A percentile compares a stretch with the other conserved stretches of the same genome.
Evolutionary conservation across 1,140 invertebrate species (phyloP).

Genomic region (Meloidogyne exigua): DNA sequence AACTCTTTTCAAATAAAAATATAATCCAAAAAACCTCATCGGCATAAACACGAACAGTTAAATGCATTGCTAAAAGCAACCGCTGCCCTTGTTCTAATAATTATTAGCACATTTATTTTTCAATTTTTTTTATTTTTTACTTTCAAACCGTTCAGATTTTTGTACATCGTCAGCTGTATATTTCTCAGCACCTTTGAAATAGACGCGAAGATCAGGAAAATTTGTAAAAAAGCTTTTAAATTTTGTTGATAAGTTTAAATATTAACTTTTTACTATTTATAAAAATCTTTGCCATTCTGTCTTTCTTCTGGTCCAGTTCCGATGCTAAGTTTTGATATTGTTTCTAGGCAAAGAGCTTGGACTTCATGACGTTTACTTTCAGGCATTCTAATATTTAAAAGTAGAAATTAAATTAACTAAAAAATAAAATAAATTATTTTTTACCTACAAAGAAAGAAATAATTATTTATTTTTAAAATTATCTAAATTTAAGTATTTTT

Average conservation of each 20-base stretch:
- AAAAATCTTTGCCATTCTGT: conserved; percentile 52
- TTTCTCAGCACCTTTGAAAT: conserved; percentile 57
- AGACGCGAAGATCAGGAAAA: conserved; percentile 51
- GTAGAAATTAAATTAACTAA: too few species aligned
- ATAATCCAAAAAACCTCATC: conserved; percentile 27
- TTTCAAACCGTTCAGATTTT: conserved; percentile 55
- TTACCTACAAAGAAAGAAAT: too few species aligned
- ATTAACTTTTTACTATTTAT: conserved; percentile 42
- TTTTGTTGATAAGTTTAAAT: not conserved
- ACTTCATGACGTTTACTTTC: conserved; percentile 34
- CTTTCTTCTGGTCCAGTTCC: conserved; percentile 41
- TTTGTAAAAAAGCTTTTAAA: conserved; percentile 57
- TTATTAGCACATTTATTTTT: not conserved
- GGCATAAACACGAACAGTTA: conserved; percentile 43
- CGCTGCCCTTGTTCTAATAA: conserved; percentile 53
- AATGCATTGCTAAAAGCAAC: conserved; percentile 50
- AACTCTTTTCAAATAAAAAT: not conserved
- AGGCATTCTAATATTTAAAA: not conserved
- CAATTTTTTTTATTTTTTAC: not conserved
- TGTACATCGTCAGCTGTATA: conserved; percentile 57
- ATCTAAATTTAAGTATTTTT: not conserved
- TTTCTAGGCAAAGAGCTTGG: conserved; percentile 38
- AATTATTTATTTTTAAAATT: too few species aligned
- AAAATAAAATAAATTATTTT: too few species aligned
- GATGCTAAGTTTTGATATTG: conserved; percentile 30